These are phyloP conservation scores for Furcula furcula DNA, from an alignment of 2,888 invertebrate species.

Conservation along the genomic window DNA sequence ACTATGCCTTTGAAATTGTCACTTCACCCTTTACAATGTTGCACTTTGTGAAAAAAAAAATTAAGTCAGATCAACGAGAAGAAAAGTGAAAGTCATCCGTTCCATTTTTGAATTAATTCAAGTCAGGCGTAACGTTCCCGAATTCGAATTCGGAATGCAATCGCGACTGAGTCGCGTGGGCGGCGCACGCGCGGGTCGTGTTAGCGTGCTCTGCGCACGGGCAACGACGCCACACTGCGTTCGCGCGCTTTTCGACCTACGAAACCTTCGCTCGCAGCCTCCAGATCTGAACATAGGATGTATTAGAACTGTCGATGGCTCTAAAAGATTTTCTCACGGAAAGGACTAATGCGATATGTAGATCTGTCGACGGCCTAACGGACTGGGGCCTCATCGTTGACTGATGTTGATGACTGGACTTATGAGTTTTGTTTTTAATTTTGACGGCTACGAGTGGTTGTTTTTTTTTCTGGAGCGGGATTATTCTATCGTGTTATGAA, in stretches of 20 bases:
- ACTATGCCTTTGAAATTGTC: conserved; percentile 22
- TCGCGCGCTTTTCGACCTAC: conserved; percentile 78
- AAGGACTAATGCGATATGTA: conserved; percentile 60
- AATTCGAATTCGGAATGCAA: conserved; percentile 56
- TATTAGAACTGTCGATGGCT: conserved; percentile 60
- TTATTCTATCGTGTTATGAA: conserved; percentile 64
- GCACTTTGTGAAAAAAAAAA: conserved; percentile 19
- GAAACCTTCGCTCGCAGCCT: conserved; percentile 71
- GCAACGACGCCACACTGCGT: conserved; percentile 77
- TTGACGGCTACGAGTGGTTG: conserved; percentile 51
- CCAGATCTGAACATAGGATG: conserved; percentile 55
- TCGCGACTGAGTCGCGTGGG: conserved; percentile 59
- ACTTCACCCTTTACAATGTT: conserved; percentile 27
- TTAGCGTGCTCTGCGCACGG: conserved; percentile 76
- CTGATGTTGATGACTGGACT: conserved; percentile 63
- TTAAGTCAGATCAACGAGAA: conserved; percentile 48
- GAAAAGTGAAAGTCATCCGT: conserved; percentile 48
- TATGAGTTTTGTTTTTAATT: conserved; percentile 62
- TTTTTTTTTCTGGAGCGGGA: conserved; percentile 52
- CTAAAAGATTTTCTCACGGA: conserved; percentile 71
- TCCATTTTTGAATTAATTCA: conserved; percentile 51
- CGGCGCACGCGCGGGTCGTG: conserved; percentile 59
- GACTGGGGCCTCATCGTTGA: conserved; percentile 52
- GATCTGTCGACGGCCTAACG: conserved; percentile 55
- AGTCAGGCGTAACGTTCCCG: conserved; percentile 38